phyloP scores from a whole-genome alignment of 2,797 vertebrate genomes.

The Argya squamiceps region DNA sequence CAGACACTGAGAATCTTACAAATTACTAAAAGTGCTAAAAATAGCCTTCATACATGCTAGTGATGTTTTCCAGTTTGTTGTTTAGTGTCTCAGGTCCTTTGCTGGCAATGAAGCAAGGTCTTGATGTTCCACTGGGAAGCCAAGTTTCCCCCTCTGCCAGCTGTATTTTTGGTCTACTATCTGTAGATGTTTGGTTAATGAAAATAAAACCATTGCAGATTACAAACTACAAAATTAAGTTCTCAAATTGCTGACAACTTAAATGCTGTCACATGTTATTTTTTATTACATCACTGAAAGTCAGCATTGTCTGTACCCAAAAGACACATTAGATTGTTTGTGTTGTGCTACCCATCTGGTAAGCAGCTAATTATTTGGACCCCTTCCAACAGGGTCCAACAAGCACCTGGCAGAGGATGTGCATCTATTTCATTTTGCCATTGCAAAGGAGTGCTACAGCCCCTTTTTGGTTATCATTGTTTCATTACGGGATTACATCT shows the following conservation, averaged over 20 bases:
- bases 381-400: constrained; percentile 16
- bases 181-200: constrained; percentile 1
- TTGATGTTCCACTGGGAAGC: background rate
- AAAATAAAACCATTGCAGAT: background rate
- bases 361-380: constrained; percentile 57
- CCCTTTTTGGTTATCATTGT: background rate
- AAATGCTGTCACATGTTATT: constrained; percentile 49
- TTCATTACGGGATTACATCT: constrained; percentile 3
- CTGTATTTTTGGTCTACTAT: background rate
- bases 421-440: constrained; percentile 15
- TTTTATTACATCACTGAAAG: constrained; percentile 36
- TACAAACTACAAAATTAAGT: constrained; percentile 17
- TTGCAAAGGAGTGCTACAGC: background rate
- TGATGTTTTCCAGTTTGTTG: background rate
- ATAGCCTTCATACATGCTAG: background rate
- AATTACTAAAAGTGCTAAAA: background rate
- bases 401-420: constrained; percentile 39
- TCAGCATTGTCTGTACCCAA: constrained; percentile 30
- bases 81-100: background rate
- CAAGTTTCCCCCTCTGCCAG: background rate
- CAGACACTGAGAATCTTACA: background rate
- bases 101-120: background rate
- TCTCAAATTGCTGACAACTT: constrained; percentile 24
- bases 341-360: constrained; percentile 58
- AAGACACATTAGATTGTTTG: constrained; percentile 46